These are phyloP conservation scores for Lepeophtheirus salmonis DNA, from an alignment of 1,140 invertebrate species.

Conservation along the genomic window DNA sequence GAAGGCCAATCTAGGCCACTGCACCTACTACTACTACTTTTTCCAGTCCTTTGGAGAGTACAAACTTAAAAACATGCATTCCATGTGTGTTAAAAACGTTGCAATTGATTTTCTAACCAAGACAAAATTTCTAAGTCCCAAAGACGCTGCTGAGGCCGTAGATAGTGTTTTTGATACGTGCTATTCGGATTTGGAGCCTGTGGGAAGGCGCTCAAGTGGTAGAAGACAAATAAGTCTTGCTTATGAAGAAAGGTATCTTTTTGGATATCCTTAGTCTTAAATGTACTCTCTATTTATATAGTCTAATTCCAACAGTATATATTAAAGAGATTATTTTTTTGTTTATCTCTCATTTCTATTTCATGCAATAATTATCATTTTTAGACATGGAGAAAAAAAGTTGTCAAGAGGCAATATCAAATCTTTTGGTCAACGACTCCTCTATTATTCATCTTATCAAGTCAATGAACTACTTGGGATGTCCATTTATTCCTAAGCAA, in stretches of 20 bases:
- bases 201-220: slow-evolving; percentile 58
- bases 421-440: slow-evolving; percentile 11
- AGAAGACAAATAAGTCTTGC: slow-evolving; percentile 52
- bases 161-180: slow-evolving; percentile 13
- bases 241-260: slow-evolving; percentile 50
- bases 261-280: slow-evolving; percentile 44
- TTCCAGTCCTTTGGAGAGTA: background rate
- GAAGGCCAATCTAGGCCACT: slow-evolving; percentile 15
- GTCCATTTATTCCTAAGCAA: slow-evolving; percentile 31
- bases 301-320: background rate
- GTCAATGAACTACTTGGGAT: slow-evolving; percentile 22
- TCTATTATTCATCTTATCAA: slow-evolving; percentile 10
- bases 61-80: background rate
- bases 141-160: background rate
- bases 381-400: background rate
- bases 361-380: background rate
- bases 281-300: slow-evolving; percentile 4
- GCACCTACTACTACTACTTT: slow-evolving; percentile 6
- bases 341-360: background rate
- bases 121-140: background rate
- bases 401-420: background rate
- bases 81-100: background rate
- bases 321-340: background rate
- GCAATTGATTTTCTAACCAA: background rate
- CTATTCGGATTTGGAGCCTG: slow-evolving; percentile 70